These are phyloP conservation scores for Delichon dasypus DNA, from an alignment of 2,797 vertebrate species.

Conservation along the genomic window DNA sequence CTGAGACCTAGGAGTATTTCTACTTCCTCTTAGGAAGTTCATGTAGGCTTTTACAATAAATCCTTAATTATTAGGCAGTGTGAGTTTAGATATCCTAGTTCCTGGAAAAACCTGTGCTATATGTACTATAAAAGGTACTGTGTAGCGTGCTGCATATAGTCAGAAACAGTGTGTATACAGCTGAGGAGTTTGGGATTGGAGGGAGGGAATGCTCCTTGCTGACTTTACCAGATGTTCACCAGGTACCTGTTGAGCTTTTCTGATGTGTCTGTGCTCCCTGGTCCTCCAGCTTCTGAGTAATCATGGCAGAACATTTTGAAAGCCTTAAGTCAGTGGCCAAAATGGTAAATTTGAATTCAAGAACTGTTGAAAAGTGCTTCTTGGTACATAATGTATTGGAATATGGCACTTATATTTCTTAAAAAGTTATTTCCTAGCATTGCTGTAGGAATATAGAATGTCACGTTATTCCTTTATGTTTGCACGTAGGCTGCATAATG, in stretches of 20 bases:
- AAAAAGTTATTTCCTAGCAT: background rate
- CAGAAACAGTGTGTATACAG: background rate
- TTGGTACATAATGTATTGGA: background rate
- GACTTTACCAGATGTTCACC: background rate
- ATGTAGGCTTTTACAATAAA: background rate
- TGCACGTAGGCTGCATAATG: no score
- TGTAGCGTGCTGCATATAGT: background rate
- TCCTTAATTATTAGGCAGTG: background rate
- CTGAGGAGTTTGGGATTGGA: background rate
- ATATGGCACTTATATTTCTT: background rate
- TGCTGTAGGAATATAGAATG: background rate
- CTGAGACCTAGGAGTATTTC: background rate
- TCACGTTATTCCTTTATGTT: background rate
- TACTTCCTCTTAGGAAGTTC: background rate
- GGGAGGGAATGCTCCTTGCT: background rate
- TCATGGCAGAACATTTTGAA: background rate
- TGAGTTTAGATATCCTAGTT: background rate
- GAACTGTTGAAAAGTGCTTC: background rate
- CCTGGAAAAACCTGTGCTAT: background rate
- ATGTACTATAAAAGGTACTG: background rate
- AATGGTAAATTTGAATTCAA: background rate
- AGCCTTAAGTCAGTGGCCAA: background rate
- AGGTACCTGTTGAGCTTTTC: background rate
- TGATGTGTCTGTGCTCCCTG: background rate
- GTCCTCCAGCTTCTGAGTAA: background rate